Percentiles rank a stretch among this genome's conserved stretches.
phyloP scores from a whole-genome alignment of 2,888 invertebrate genomes.

The Archips xylosteana region DNA sequence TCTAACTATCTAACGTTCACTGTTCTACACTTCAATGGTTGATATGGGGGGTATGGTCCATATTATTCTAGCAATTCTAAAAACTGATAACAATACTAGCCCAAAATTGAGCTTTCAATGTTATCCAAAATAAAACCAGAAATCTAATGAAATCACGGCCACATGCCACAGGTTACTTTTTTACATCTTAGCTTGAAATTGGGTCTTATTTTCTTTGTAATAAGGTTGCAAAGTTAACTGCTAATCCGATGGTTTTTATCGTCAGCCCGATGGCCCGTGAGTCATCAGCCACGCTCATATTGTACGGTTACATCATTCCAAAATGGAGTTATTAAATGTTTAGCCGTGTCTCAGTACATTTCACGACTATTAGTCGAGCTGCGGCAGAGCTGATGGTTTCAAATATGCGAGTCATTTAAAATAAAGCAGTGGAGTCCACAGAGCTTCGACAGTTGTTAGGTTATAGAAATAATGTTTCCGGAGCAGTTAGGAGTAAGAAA shows the following conservation, averaged over 20 bases:
- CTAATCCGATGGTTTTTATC: slow-evolving; percentile 23
- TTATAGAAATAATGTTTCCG: neutral
- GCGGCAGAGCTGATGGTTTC: neutral
- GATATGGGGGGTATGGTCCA: too few relatives aligned
- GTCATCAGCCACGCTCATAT: slow-evolving; percentile 39
- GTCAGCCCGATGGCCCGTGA: slow-evolving; percentile 37
- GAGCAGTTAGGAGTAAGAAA: too few relatives aligned
- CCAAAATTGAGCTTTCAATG: slow-evolving; percentile 10
- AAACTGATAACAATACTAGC: neutral
- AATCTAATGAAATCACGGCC: slow-evolving; percentile 19
- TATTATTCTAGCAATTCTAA: too few relatives aligned
- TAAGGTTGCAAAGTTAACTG: neutral
- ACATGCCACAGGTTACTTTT: slow-evolving; percentile 1
- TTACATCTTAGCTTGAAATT: neutral
- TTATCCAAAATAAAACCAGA: slow-evolving; percentile 17
- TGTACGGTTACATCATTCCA: slow-evolving; percentile 41
- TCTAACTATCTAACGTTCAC: too few relatives aligned
- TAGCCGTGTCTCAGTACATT: slow-evolving; percentile 7
- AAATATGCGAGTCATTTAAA: neutral
- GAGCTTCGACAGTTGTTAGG: neutral
- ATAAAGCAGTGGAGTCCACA: neutral
- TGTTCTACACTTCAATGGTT: too few relatives aligned
- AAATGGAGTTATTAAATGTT: slow-evolving; percentile 29
- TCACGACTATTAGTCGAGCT: slow-evolving; percentile 14
- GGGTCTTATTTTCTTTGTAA: neutral